Base-by-base conservation (phyloP, 2,888 invertebrate genomes). In the Harmothoe impar region DNA sequence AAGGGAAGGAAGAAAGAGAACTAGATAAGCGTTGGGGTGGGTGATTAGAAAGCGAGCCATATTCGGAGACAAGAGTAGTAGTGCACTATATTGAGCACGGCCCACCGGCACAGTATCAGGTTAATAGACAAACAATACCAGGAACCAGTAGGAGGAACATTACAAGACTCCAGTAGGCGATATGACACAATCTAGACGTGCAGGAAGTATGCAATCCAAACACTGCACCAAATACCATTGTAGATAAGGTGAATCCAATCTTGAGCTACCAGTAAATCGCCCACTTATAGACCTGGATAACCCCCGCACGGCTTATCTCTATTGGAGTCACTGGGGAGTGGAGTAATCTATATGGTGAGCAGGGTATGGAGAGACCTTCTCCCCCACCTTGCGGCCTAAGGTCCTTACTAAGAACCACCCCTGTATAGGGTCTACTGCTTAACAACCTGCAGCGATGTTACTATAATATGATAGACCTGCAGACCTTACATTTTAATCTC, bases 171-270 rank as follows among this genome's bases (percentile, higher is more conserved):
- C 3, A 43, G 43, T 43, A 43, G 43, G 43, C 43, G 43, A 43
- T 43, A 43, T 43, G 62, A 62, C 62, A n/a, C 62, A 62, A 62
- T 62, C 62, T 62, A 62, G 62, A 62, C 20, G 20, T n/a, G 62
- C 62, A 62, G 23, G 23, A 62, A n/a, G 62, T 62, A 20, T 20
- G 7, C 20, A 12, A 62, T 62, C 1, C 7, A n/a, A 20, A 20
- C 0, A 62, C 43, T 43, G 43, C 43, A 43, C 43, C 43, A 43
- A 43, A 43, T 43, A 43, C 62, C 62, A n/a, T 1, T 3, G 23
- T 20, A 62, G 62, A 62, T 62, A 62, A 62, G 62, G 62, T n/a
- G 62, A 20, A 62, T 62, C 62, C 62, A 20, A 62, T 62, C 62
- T 62, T 43, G 23, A 62, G 62, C 12, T 62, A 20, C 62, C 20